Evolutionary conservation across 2,888 invertebrate species (phyloP).

Genomic region (Diplazon laetatorius): DNA sequence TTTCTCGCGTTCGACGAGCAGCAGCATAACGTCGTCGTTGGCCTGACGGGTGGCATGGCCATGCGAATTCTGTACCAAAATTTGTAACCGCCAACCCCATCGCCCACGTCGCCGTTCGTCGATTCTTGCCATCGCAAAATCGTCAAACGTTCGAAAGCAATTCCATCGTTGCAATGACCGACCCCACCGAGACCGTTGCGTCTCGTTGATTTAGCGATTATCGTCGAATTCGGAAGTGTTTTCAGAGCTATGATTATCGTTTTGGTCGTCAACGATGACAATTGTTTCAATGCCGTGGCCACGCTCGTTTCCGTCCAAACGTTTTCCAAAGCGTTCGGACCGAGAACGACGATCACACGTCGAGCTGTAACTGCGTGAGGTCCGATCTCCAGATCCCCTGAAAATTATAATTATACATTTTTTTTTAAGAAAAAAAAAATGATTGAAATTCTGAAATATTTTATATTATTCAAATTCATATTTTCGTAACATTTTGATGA

Average conservation of each 20-base stretch:
- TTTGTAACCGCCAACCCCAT: conserved; percentile 82
- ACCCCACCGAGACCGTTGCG: conserved; percentile 82
- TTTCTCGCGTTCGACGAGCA: conserved; percentile 68
- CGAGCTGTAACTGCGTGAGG: conserved; percentile 84
- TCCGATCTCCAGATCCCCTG: conserved; percentile 86
- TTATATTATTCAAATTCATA: no score
- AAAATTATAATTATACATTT: no score
- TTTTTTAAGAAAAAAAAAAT: background rate
- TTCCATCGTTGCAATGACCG: conserved; percentile 82
- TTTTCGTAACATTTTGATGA: no score
- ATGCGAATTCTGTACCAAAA: conserved; percentile 88
- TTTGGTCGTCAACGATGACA: conserved; percentile 79
- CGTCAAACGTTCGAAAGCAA: conserved; percentile 72
- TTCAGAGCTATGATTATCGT: conserved; percentile 81
- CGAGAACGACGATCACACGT: conserved; percentile 83
- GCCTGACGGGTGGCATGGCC: conserved; percentile 84
- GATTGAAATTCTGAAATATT: no score
- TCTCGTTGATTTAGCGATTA: conserved; percentile 83
- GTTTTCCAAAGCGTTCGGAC: conserved; percentile 82
- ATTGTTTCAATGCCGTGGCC: conserved; percentile 82
- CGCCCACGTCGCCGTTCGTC: conserved; percentile 65
- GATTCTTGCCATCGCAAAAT: conserved; percentile 74
- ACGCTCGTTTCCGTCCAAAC: conserved; percentile 83
- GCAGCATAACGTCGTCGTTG: conserved; percentile 60
- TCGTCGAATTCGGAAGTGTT: conserved; percentile 79